Evolutionary conservation across 2,888 invertebrate genomes (phyloP).

Genomic region (Petrophora chlorosata): DNA sequence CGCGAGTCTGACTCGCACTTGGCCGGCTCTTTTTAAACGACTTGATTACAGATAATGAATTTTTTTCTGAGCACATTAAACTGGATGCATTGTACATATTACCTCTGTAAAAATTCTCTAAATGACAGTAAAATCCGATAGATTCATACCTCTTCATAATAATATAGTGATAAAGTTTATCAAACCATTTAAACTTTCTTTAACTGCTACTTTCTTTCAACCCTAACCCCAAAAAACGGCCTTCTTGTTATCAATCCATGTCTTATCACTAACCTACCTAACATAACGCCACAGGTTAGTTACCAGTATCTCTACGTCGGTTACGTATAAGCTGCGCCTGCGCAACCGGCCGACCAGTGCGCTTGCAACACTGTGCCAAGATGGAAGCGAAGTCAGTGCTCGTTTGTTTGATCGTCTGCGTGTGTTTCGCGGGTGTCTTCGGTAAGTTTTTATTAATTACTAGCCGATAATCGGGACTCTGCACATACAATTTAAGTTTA

Average conservation of each 20-base stretch:
- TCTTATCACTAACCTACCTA: constrained; percentile 35
- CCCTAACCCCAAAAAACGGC: constrained; percentile 4
- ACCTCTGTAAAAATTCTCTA: too few species aligned
- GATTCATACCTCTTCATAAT: too few species aligned
- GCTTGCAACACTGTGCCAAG: constrained; percentile 22
- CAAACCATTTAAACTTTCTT: too few species aligned
- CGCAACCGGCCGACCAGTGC: constrained; percentile 20
- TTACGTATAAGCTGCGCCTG: constrained; percentile 25
- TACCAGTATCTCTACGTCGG: neutral
- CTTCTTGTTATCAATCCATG: constrained; percentile 6
- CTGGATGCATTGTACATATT: too few species aligned
- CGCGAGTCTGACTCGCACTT: too few species aligned
- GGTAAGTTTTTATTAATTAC: constrained; percentile 29
- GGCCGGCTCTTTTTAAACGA: too few species aligned
- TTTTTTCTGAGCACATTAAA: too few species aligned
- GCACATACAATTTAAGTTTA: too few species aligned
- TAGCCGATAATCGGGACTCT: too few species aligned
- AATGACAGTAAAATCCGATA: too few species aligned
- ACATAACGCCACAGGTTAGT: constrained; percentile 2
- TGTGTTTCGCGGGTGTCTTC: constrained; percentile 20
- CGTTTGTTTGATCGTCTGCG: constrained; percentile 31
- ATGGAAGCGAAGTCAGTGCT: constrained; percentile 32
- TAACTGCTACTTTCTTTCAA: neutral
- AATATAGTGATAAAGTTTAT: too few species aligned
- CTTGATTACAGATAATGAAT: too few species aligned